Percentiles rank a stretch among this genome's conserved stretches.
phyloP scores from a whole-genome alignment of 1,140 invertebrate species.

The Heliconius congener region DNA sequence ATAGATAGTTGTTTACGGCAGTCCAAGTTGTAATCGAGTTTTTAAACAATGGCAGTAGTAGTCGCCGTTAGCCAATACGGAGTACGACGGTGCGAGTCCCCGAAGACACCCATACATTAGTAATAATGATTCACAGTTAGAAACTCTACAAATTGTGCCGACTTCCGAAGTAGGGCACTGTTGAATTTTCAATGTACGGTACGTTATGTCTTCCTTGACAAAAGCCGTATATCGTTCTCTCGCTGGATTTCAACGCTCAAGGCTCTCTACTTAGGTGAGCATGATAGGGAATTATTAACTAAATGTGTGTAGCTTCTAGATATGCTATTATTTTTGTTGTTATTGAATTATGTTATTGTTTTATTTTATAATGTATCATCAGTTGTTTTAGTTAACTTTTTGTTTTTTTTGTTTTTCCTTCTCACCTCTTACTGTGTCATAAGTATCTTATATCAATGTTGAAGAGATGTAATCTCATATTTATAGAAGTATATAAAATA shows the following conservation, averaged over 20 bases:
- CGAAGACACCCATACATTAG: slow-evolving; percentile 48
- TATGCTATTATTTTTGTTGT: slow-evolving; percentile 16
- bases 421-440: too few species aligned
- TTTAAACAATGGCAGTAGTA: slow-evolving; percentile 53
- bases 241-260: slow-evolving; percentile 22
- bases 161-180: slow-evolving; percentile 42
- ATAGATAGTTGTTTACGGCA: slow-evolving; percentile 19
- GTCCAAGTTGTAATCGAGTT: slow-evolving; percentile 66
- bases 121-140: slow-evolving; percentile 45
- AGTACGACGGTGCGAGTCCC: slow-evolving; percentile 32
- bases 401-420: too few species aligned
- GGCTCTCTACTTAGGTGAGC: slow-evolving; percentile 22
- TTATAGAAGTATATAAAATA: too few species aligned
- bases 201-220: slow-evolving; percentile 37
- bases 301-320: slow-evolving; percentile 16
- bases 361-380: too few species aligned
- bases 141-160: slow-evolving; percentile 37
- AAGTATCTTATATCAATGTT: too few species aligned
- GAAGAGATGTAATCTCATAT: too few species aligned
- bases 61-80: slow-evolving; percentile 16
- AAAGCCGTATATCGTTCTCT: slow-evolving; percentile 26
- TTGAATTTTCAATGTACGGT: slow-evolving; percentile 39
- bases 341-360: background rate
- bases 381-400: too few species aligned
- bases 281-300: slow-evolving; percentile 29